Evolutionary conservation across 2,888 invertebrate genomes (phyloP).

Genomic region (Acheta domesticus): DNA sequence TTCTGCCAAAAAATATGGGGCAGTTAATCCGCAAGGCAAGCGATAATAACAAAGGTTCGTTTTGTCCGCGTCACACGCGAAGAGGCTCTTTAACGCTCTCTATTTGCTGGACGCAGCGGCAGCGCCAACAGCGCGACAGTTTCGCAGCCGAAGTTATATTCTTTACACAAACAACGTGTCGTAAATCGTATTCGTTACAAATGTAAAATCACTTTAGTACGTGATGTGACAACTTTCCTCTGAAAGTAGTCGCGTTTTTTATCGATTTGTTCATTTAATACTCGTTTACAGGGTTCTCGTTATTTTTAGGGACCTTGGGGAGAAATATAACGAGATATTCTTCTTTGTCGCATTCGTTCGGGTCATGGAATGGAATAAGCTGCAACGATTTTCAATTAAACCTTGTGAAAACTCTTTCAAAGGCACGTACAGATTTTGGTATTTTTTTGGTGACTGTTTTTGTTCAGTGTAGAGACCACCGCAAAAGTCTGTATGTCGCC

Average conservation of each 20-base stretch:
- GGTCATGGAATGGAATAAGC: neutral
- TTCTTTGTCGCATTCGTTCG: neutral
- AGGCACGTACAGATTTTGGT: neutral
- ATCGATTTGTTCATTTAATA: neutral
- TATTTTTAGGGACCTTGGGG: neutral
- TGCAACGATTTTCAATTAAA: neutral
- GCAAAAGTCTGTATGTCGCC: too few species aligned
- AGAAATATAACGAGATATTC: neutral
- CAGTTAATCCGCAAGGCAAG: neutral
- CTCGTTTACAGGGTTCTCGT: neutral
- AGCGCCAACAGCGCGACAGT: too few species aligned
- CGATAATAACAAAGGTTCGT: neutral
- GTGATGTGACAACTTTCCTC: too few species aligned
- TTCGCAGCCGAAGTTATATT: too few species aligned
- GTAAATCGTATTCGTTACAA: too few species aligned
- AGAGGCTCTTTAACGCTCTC: too few species aligned
- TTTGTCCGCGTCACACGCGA: neutral
- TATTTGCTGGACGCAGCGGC: too few species aligned
- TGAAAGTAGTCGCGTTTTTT: neutral
- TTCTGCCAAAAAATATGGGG: neutral
- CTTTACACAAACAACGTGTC: too few species aligned
- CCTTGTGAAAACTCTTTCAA: neutral
- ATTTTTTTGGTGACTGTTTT: neutral
- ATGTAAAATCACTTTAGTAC: too few species aligned
- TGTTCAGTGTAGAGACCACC: neutral